Evolutionary conservation across 2,797 vertebrate species (phyloP).

Genomic region (Artibeus jamaicensis): DNA sequence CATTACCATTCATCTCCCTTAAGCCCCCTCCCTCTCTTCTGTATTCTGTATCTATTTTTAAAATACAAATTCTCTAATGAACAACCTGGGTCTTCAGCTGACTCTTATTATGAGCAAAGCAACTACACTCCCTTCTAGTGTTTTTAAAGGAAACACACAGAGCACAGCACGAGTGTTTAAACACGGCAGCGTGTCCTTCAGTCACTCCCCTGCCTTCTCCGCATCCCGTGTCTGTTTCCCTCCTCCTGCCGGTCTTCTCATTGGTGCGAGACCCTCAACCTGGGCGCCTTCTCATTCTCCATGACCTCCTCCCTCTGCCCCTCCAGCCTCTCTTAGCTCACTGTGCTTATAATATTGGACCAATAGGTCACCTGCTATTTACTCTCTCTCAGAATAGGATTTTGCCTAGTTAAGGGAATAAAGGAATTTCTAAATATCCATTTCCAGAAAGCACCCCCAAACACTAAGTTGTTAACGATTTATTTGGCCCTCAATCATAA

Average conservation of each 20-base stretch:
- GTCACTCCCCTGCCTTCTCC: background rate
- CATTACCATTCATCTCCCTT: background rate
- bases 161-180: background rate
- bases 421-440: background rate
- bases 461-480: background rate
- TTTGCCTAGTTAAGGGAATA: background rate
- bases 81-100: background rate
- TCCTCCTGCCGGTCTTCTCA: background rate
- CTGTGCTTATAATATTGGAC: background rate
- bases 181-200: background rate
- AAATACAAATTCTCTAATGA: constrained; percentile 14
- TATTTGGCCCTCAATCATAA: background rate
- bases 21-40: background rate
- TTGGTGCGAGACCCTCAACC: background rate
- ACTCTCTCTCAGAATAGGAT: background rate
- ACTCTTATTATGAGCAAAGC: constrained; percentile 9
- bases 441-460: constrained; percentile 7
- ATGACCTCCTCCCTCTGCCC: background rate
- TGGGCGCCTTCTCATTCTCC: background rate
- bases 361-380: background rate
- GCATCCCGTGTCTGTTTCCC: background rate
- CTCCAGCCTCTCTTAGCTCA: background rate
- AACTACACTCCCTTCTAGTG: background rate
- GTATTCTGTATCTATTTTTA: background rate
- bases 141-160: background rate